Evolutionary conservation across 2,797 vertebrate genomes (phyloP).

Genomic region (Protosalanx chinensis): DNA sequence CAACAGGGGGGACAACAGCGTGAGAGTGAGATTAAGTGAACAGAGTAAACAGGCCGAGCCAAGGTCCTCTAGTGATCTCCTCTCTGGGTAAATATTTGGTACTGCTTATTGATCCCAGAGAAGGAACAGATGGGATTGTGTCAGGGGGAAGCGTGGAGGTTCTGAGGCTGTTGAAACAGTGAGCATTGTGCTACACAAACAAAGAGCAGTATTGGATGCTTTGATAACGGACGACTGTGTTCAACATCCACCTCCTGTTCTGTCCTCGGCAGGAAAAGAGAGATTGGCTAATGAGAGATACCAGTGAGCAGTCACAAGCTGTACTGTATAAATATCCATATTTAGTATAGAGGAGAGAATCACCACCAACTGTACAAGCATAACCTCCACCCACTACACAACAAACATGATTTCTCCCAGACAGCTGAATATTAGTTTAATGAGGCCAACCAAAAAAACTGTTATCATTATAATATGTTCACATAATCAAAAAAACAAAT

Average conservation of each 20-base stretch:
- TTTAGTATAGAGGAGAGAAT: neutral
- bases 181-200: slow-evolving; percentile 7
- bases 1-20: slow-evolving; percentile 10
- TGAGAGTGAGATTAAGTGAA: slow-evolving; percentile 17
- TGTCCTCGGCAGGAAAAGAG: slow-evolving; percentile 1
- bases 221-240: slow-evolving; percentile 21
- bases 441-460: slow-evolving; percentile 12
- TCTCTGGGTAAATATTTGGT: slow-evolving; percentile 40
- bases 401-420: neutral
- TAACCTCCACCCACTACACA: neutral
- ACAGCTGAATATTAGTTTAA: neutral
- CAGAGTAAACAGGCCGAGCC: slow-evolving; percentile 29
- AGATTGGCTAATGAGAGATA: slow-evolving; percentile 11
- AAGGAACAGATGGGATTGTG: slow-evolving; percentile 6
- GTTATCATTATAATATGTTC: slow-evolving; percentile 7
- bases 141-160: slow-evolving; percentile 18
- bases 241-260: slow-evolving; percentile 6
- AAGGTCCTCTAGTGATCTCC: slow-evolving; percentile 26
- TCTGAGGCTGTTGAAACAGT: slow-evolving; percentile 11
- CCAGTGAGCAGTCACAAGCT: slow-evolving; percentile 13
- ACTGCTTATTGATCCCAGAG: slow-evolving; percentile 24
- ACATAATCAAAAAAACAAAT: neutral
- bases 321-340: neutral
- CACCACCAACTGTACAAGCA: neutral
- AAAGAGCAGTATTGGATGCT: slow-evolving; percentile 24